Percentiles rank a stretch among this genome's conserved stretches.
Conservation (phyloP, 2,113 vertebrate genomes). For the Ranitomeya imitator region DNA sequence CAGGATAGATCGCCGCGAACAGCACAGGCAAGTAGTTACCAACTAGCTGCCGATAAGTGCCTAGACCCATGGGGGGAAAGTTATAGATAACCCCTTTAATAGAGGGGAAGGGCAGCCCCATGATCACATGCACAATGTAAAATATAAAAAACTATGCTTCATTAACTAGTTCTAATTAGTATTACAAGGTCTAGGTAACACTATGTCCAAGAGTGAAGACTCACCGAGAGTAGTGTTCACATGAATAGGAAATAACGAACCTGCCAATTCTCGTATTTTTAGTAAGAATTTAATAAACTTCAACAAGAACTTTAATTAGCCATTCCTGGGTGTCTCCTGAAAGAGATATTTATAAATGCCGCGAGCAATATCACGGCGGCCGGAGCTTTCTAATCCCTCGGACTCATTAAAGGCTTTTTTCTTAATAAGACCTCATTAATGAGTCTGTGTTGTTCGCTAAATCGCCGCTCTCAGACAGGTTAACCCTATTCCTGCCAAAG, state of each 20-base stretch:
- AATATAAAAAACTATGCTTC: too few relatives aligned
- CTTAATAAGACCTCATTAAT: background rate
- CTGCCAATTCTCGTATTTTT: background rate
- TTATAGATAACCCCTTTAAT: too few relatives aligned
- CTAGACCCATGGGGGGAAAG: too few relatives aligned
- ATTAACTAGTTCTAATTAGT: too few relatives aligned
- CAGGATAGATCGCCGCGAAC: too few relatives aligned
- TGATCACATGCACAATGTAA: too few relatives aligned
- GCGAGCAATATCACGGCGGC: background rate
- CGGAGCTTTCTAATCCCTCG: background rate
- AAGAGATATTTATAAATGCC: background rate
- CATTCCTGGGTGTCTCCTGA: background rate
- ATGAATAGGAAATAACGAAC: background rate
- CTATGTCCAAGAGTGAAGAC: background rate
- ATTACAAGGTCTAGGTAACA: too few relatives aligned
- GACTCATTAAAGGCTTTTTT: background rate
- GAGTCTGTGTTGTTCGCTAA: constrained; percentile 3
- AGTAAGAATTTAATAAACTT: background rate
- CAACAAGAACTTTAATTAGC: background rate
- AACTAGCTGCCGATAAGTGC: too few relatives aligned
- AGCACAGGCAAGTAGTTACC: too few relatives aligned
- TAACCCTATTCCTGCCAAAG: background rate
- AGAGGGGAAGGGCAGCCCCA: too few relatives aligned
- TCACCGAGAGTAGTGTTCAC: background rate
- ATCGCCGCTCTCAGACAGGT: background rate